A percentile compares a stretch with the other conserved stretches of the same genome.
Conservation (phyloP, 2,113 vertebrate genomes). For the Hirundichthys speculiger region DNA sequence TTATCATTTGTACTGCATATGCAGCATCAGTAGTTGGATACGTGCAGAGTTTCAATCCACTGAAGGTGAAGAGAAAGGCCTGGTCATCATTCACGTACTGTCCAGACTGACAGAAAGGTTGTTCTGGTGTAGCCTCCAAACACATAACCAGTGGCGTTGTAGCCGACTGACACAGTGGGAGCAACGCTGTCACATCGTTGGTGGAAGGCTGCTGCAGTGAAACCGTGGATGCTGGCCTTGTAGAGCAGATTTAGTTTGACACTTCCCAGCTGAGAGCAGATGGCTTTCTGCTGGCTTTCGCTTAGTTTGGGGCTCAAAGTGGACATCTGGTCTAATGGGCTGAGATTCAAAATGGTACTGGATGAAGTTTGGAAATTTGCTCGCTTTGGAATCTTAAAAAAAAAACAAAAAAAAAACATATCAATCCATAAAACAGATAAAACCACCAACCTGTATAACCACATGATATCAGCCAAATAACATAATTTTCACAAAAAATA, state of each 20-base stretch:
- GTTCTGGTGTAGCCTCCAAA: conserved; percentile 71
- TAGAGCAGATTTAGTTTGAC: conserved; percentile 60
- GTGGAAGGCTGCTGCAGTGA: conserved; percentile 49
- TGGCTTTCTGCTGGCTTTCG: conserved; percentile 31
- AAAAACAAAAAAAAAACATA: too few relatives aligned
- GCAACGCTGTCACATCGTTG: conserved; percentile 53
- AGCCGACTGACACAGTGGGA: conserved; percentile 73
- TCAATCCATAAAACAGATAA: too few relatives aligned
- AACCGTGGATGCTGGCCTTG: conserved; percentile 70
- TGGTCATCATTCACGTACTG: conserved; percentile 43
- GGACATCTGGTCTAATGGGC: not conserved
- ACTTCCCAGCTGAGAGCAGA: conserved; percentile 40
- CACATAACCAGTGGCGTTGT: conserved; percentile 65
- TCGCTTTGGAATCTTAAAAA: too few relatives aligned
- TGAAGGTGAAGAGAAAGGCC: conserved; percentile 73
- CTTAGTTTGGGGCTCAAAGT: conserved; percentile 44
- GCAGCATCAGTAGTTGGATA: not conserved
- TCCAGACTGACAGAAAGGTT: conserved; percentile 45
- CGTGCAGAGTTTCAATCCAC: conserved; percentile 7
- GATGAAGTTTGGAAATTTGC: too few relatives aligned
- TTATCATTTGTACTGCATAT: not conserved
- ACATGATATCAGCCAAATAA: too few relatives aligned
- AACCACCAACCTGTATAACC: too few relatives aligned
- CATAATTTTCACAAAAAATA: too few relatives aligned
- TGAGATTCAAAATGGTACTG: not conserved